phyloP scores from a whole-genome alignment of 2,888 invertebrate species.

The Tipula confusa region DNA sequence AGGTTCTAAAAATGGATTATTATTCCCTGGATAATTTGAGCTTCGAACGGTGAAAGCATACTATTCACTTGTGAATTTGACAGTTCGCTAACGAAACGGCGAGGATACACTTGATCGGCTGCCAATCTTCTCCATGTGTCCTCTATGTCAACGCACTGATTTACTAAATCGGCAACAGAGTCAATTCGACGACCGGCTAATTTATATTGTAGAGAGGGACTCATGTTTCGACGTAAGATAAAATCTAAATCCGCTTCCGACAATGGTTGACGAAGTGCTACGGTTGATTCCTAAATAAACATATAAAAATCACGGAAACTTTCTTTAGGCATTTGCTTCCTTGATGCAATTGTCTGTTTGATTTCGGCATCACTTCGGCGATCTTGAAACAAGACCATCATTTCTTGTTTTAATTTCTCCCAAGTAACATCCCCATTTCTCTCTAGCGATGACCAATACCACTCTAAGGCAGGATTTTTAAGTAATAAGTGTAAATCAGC shows the following conservation, averaged over 20 bases:
- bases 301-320: background rate
- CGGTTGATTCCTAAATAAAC: background rate
- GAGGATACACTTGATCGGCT: too few species aligned
- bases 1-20: too few species aligned
- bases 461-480: background rate
- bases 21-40: too few species aligned
- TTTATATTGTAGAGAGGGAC: background rate
- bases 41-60: too few species aligned
- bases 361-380: background rate
- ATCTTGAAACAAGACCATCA: background rate
- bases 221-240: background rate
- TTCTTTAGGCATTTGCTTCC: background rate
- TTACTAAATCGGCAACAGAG: background rate
- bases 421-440: background rate
- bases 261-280: background rate
- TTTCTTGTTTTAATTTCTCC: background rate
- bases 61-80: too few species aligned
- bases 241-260: background rate
- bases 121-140: too few species aligned
- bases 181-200: background rate
- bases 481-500: background rate
- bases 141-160: too few species aligned
- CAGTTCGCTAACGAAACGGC: too few species aligned
- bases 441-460: background rate
- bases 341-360: background rate